These are phyloP conservation scores for Pherbina coryleti DNA, from an alignment of 2,888 invertebrate species.

Conservation along the genomic window DNA sequence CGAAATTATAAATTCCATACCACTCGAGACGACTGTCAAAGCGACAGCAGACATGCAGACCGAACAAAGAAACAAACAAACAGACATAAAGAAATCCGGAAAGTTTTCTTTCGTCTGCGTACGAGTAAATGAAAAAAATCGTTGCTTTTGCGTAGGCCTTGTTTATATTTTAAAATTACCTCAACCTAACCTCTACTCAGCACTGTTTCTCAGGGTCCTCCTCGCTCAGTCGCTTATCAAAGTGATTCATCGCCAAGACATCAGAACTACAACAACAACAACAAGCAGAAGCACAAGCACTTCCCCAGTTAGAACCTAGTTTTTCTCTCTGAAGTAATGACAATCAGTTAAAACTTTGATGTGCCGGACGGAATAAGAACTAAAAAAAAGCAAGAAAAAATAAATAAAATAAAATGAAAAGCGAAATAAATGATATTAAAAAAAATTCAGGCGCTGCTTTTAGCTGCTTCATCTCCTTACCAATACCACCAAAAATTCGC, in stretches of 20 bases:
- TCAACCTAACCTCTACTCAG: not conserved
- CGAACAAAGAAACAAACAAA: not conserved
- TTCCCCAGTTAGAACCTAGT: not conserved
- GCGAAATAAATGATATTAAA: not conserved
- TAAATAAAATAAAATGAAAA: not conserved
- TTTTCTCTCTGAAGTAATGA: not conserved
- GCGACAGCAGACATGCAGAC: not conserved
- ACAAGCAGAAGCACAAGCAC: not conserved
- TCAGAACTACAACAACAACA: not conserved
- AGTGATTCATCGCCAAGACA: constrained; percentile 20
- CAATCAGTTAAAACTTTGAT: constrained; percentile 13
- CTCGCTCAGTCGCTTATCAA: not conserved
- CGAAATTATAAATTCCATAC: constrained; percentile 24
- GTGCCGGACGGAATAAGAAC: not conserved
- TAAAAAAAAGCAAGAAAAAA: not conserved
- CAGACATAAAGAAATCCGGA: not conserved
- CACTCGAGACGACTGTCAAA: constrained; percentile 4
- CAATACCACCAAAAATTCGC: no score
- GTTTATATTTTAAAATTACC: constrained; percentile 2
- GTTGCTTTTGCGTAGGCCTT: not conserved
- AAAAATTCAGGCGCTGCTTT: no score
- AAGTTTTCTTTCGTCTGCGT: not conserved
- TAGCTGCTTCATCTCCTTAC: no score
- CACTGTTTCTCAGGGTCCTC: not conserved
- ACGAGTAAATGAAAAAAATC: not conserved